Evolutionary conservation across 1,140 invertebrate genomes (phyloP), one percentile per base, ranked within the genome.

Genomic region (Lysiphlebus fabarum): DNA sequence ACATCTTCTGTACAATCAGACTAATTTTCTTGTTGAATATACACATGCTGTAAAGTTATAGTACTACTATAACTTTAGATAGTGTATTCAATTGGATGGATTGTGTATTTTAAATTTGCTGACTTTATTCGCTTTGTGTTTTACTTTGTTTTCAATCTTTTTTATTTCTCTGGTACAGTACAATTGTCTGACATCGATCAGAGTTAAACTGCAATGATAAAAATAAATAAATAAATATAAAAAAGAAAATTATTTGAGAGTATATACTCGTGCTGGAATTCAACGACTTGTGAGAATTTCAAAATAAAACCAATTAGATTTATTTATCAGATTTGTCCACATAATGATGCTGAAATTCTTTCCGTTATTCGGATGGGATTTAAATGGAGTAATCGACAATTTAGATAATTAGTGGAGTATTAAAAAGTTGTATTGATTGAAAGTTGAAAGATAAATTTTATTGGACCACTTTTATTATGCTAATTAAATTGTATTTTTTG

Each of bases 281-380:
- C n/a, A 10, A 51, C 34, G 9, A 38, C 10, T 51, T 51, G 49
- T 51, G 36, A 37, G 34, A 8, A n/a, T 5, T n/a, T 51, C 36
- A 6, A 38, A 37, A 51, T 51, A 51, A 51, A 38, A 14, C 14
- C 36, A 38, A 51, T 51, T 51, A 11, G 36, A 36, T 51, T 37
- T n/a, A 34, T 51, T 49, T 51, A 51, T 51, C 49, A 37, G 49
- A 51, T 51, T 33, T 51, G 49, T 51, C 38, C 36, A 36, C 10
- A n/a, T 36, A 36, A 34, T n/a, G 49, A 51, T 51, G 38, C 12
- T 7, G 12, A 37, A 51, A 36, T 51, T 34, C 49, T 10, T 36
- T 26, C 17, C 17, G 17, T 26, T 26, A 26, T 26, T 49, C 33
- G 47, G 8, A 34, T 3, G 33, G 47, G 14, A 17, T 44, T 48